phyloP scores from a whole-genome alignment of 92 coral and sea anemone genomes.

The Bergia puertoricense region DNA sequence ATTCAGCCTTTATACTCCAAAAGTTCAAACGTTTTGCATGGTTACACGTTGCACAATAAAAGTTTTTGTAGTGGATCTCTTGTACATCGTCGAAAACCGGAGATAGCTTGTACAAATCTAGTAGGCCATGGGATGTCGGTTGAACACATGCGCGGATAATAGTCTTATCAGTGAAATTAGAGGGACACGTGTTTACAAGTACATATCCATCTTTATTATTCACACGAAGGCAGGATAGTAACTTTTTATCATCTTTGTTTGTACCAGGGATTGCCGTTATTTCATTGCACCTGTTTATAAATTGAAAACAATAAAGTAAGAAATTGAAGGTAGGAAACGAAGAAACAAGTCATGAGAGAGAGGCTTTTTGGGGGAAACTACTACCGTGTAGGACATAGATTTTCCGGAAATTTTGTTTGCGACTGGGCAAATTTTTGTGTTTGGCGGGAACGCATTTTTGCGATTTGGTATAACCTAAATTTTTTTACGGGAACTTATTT shows the following conservation, averaged over 20 bases:
- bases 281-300: background rate
- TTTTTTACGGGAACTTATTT: no score
- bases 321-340: background rate
- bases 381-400: background rate
- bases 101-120: constrained; percentile 6
- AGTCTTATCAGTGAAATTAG: background rate
- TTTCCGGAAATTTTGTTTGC: no score
- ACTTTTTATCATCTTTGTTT: background rate
- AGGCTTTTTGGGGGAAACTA: background rate
- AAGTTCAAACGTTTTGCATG: background rate
- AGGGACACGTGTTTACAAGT: background rate
- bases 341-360: background rate
- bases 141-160: background rate
- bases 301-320: background rate
- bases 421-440: no score
- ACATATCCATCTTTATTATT: background rate
- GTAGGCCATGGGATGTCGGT: background rate
- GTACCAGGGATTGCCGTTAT: background rate
- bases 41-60: constrained; percentile 1
- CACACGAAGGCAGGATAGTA: background rate
- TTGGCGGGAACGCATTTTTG: no score
- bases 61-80: background rate
- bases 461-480: no score
- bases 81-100: constrained; percentile 5
- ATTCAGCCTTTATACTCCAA: constrained; percentile 7